Evolutionary conservation across 2,888 invertebrate genomes (phyloP), one percentile per base, ranked within the genome.

Genomic region (Desoria tigrina): DNA sequence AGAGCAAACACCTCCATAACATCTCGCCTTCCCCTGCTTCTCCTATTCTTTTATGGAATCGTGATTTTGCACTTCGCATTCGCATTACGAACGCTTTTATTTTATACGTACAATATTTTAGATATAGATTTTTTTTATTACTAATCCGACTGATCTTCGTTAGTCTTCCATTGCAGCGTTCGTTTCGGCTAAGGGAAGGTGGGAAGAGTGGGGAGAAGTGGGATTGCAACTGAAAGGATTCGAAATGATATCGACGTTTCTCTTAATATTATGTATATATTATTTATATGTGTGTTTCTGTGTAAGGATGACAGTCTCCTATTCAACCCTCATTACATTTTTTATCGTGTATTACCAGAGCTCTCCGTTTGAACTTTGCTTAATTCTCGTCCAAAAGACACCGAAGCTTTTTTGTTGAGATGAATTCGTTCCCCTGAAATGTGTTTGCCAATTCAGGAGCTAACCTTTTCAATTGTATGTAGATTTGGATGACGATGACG

Each of bases 41-140:
- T 51, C 2, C 2, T 51, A 26, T 51, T 49, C 63, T 64, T 69
- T 64, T 69, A 58, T 59, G 58, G 67, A 67, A 68, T 68, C 71
- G 71, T 71, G 71, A 71, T 71, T 67, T 68, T 61, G 71, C 71
- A 71, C 65, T 71, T 71, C 67, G 64, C 65, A 70, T 54, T 51
- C 23, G 24, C 32, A 61, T 50, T 60, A 54, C 21, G 2, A 54
- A 24, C 21, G 24, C 51, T 23, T 26, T 51, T 21, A 49, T 49
- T 49, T 49, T 11, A 16, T 28, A 27, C 55, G n/a, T n/a, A n/a
- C n/a, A n/a, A n/a, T n/a, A n/a, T n/a, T 51, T 51, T 16, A 26
- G 27, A 3, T 26, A 11, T 26, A 51, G 32, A 23, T 51, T 28
- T 54, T 28, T 54, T 54, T 54, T 26, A 6, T 18, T 18, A 11